These are phyloP conservation scores for Limanda limanda DNA, from an alignment of 2,113 vertebrate species.

Conservation along the genomic window DNA sequence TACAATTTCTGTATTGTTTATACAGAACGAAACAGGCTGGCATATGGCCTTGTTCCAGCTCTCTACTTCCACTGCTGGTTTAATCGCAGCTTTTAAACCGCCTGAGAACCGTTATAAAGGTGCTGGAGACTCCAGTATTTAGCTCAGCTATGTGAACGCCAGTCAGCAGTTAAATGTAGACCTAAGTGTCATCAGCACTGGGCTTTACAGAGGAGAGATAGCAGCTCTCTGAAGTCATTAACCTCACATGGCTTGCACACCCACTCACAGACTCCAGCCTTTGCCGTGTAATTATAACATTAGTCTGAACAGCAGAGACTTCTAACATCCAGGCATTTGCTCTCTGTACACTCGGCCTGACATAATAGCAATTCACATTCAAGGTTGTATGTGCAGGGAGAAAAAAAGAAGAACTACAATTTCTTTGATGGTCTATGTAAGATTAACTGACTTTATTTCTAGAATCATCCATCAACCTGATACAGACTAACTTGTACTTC, in stretches of 20 bases:
- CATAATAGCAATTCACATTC: neutral
- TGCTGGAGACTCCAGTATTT: neutral
- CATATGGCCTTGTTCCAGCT: too few species aligned
- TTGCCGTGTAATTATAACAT: slow-evolving; percentile 22
- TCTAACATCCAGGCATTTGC: slow-evolving; percentile 14
- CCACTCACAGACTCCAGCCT: neutral
- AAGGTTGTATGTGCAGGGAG: neutral
- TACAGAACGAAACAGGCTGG: too few species aligned
- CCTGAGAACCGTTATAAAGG: neutral
- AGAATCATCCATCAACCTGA: neutral
- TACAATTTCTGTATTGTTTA: too few species aligned
- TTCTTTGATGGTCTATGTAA: neutral
- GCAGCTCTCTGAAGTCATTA: slow-evolving; percentile 22
- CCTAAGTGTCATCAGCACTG: slow-evolving; percentile 7
- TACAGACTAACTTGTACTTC: too few species aligned
- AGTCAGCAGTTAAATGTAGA: slow-evolving; percentile 24
- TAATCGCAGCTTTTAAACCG: neutral
- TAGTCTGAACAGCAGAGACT: slow-evolving; percentile 21
- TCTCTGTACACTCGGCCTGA: neutral
- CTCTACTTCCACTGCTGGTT: too few species aligned
- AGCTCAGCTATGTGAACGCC: neutral
- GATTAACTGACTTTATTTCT: neutral
- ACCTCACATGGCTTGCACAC: slow-evolving; percentile 15
- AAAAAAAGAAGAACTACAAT: neutral
- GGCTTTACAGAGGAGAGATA: neutral